Conservation (phyloP, 1,140 invertebrate genomes). For the Calliphora vicina region DNA sequence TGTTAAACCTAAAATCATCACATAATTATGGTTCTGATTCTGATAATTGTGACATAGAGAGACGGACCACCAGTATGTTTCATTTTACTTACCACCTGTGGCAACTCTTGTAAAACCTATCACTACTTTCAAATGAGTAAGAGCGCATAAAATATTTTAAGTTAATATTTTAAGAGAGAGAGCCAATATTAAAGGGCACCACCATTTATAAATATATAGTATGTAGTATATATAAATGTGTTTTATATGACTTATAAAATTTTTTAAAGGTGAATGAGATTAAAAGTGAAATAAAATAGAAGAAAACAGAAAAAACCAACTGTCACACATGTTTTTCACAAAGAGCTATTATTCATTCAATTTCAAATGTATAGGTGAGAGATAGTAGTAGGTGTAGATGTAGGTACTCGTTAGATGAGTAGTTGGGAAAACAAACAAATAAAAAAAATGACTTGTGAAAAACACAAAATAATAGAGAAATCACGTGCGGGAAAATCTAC, state of each 20-base stretch:
- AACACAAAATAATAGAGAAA: background rate
- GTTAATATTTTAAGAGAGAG: too few relatives aligned
- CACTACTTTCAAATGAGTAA: too few relatives aligned
- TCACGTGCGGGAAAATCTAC: slow-evolving; percentile 26
- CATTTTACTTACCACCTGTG: too few relatives aligned
- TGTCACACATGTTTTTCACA: background rate
- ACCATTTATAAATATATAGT: too few relatives aligned
- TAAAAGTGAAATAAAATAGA: background rate
- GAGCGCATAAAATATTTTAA: too few relatives aligned
- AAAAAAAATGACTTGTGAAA: background rate
- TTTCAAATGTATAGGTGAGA: background rate
- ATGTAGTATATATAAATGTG: too few relatives aligned
- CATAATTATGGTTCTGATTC: too few relatives aligned
- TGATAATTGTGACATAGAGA: too few relatives aligned
- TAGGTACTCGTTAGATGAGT: background rate
- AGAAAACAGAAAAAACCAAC: background rate
- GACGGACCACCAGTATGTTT: too few relatives aligned
- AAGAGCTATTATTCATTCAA: background rate
- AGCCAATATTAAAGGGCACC: background rate
- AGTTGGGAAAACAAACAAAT: background rate
- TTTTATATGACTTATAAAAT: too few relatives aligned
- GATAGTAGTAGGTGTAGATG: background rate
- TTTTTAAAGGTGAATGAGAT: slow-evolving; percentile 3
- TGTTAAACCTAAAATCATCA: too few relatives aligned
- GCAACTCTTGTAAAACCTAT: too few relatives aligned